Evolutionary conservation across 2,797 vertebrate species (phyloP), one percentile per base, ranked within the genome.

Genomic region (Chaenodraco wilsoni): DNA sequence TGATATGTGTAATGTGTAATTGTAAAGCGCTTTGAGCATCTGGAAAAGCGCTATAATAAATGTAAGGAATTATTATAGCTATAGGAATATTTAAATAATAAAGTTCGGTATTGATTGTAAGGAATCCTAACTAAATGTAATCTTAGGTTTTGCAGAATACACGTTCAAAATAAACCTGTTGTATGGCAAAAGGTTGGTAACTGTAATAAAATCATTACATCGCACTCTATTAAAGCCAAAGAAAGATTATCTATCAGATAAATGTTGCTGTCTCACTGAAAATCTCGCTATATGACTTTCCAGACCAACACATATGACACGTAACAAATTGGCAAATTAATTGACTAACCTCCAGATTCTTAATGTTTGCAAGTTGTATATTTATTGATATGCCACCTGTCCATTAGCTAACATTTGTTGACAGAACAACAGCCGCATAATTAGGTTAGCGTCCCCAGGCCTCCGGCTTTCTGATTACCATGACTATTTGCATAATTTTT

Each of bases 401-500:
- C 68, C 66, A 74, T 83, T 82, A 74, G 64, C 48, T 78, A 73
- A 83, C 49, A 71, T 77, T 76, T 86, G 79, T 86, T 88, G 87
- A 84, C 72, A 72, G 55, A 87, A 79, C 69, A 84, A 78, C 61
- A 81, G 79, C 21, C 58, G 56, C 43, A 72, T 89, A 88, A 87
- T 90, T 85, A 72, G 70, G 72, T 83, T 81, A 85, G 37, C 51
- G 2, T 85, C 78, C 43, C 46, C 48, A 70, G 65, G 60, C 74
- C 74, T 72, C 69, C 43, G 61, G 78, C 73, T 76, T 45, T 72
- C 61, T 84, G 76, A 91, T 88, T 87, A 87, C 70, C 83, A 76
- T 78, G 81, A 54, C 59, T 59, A 86, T 91, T 79, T 87, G 78
- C 84, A 88, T 84, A 70, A 82, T 78, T 74, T 41, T 68, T 73